A percentile compares a stretch with the other conserved stretches of the same genome.
Conservation (phyloP, 37 sponge, comb jelly and placozoan genomes). For the Cladorhizidae sp. region DNA sequence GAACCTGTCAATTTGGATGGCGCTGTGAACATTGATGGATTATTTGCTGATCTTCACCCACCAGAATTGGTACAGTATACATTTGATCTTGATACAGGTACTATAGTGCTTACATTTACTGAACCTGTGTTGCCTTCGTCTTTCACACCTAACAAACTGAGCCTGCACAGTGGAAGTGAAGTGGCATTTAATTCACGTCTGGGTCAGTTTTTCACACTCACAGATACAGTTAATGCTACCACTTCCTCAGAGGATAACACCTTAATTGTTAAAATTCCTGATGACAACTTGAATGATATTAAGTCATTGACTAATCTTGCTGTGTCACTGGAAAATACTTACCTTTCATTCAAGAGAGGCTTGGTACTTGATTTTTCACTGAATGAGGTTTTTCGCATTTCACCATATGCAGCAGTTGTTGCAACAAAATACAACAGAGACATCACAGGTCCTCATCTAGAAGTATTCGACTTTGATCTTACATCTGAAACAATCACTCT, state of each 20-base stretch:
- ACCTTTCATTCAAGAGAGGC: constrained; percentile 62
- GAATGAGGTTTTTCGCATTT: constrained; percentile 74
- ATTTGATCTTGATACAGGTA: constrained; percentile 70
- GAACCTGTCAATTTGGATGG: constrained; percentile 21
- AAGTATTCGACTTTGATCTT: constrained; percentile 61
- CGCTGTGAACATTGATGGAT: constrained; percentile 44
- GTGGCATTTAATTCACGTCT: constrained; percentile 32
- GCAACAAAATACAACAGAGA: constrained; percentile 43
- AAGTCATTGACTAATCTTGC: constrained; percentile 60
- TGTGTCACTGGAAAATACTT: constrained; percentile 50
- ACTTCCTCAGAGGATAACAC: constrained; percentile 4
- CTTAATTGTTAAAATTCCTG: constrained; percentile 50
- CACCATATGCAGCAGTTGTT: constrained; percentile 12
- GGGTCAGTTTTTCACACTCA: constrained; percentile 62
- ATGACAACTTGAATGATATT: constrained; percentile 74
- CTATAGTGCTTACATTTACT: constrained; percentile 51
- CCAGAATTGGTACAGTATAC: constrained; percentile 47
- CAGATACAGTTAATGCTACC: constrained; percentile 11
- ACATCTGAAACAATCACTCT: constrained; percentile 47
- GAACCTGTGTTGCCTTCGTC: constrained; percentile 65
- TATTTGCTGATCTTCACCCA: constrained; percentile 79
- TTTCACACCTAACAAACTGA: constrained; percentile 38
- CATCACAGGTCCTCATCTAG: constrained; percentile 65
- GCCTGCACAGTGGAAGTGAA: constrained; percentile 53
- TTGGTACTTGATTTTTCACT: constrained; percentile 59